Evolutionary conservation across 2,888 invertebrate genomes (phyloP).

Genomic region (Helicoverpa assulta): DNA sequence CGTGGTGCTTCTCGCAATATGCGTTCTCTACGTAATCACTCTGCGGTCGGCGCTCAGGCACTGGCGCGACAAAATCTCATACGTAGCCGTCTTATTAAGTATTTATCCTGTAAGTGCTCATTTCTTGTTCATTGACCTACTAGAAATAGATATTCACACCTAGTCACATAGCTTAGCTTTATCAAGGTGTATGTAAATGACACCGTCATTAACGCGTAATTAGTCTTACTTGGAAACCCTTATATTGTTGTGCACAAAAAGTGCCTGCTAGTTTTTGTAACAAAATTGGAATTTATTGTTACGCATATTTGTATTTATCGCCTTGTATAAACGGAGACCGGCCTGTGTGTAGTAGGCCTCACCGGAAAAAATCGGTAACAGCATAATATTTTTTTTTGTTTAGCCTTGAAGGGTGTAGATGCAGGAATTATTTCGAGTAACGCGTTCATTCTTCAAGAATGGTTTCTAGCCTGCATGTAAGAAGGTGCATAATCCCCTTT

Average conservation of each 20-base stretch:
- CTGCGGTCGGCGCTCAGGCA: slow-evolving; percentile 88
- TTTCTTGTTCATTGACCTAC: background rate
- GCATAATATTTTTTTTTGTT: background rate
- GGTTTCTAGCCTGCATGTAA: background rate
- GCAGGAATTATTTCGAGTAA: slow-evolving; percentile 7
- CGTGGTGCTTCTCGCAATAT: slow-evolving; percentile 84
- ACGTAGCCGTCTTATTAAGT: slow-evolving; percentile 90
- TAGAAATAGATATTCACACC: background rate
- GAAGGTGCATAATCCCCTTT: background rate
- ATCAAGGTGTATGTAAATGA: background rate
- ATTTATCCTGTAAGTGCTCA: slow-evolving; percentile 91
- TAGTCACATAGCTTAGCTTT: background rate
- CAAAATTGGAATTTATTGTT: slow-evolving; percentile 39
- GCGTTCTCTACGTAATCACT: slow-evolving; percentile 89
- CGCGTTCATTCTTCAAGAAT: background rate
- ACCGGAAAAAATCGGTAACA: background rate
- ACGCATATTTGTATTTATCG: slow-evolving; percentile 16
- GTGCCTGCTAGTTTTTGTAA: slow-evolving; percentile 3
- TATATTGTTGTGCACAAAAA: slow-evolving; percentile 12
- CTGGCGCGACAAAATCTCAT: slow-evolving; percentile 86
- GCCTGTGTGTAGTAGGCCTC: background rate
- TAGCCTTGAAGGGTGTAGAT: background rate
- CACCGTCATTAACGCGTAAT: background rate
- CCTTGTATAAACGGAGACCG: slow-evolving; percentile 11
- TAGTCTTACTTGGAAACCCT: background rate